Base-by-base conservation (phyloP, 30 jellyfish, hydroid and myxozoan genomes). In the Pseudorhiza aurosa region DNA sequence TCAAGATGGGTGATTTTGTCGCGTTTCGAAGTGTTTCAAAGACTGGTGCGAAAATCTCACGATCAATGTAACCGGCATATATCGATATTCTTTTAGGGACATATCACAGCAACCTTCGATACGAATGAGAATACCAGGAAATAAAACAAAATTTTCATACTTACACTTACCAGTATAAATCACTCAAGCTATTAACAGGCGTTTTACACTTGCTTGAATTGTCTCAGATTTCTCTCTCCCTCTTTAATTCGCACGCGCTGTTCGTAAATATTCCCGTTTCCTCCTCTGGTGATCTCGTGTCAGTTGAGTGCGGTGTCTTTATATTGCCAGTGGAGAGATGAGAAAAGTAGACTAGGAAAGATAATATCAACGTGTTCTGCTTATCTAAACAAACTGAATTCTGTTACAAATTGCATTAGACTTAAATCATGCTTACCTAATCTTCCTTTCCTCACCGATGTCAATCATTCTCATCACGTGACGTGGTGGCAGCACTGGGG, bases 371-470 rank as follows among this genome's bases (percentile, higher is more conserved):
- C 43, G 62, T 36, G 40, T 7, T 58, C 85, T 11, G 47, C 53
- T 71, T 51, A 27, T 22, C 50, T 9, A 30, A 40, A 37, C 56
- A 24, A 55, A 53, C 72, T 71, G 85, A 43, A 45, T 71, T 71
- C 85, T 44, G 72, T 45, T 71, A 72, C 85, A 71, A 45, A 45
- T 71, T 71, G 85, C 85, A 71, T 71, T 71, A 71, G 72, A 17
- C 51, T 53, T 71, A n/a, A 71, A 71, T 26, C 85, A 71, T 47
- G 53, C 17, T 33, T 4, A 33, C 18, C 72, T 71, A 71, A 71
- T 71, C 85, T 53, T 36, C 55, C 72, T 71, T 71, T 71, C 85
- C 85, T 71, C 35, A 39, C 85, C 85, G 85, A 71, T 63, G 47
- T 71, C 85, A 71, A 47, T 71, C 85, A 71, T 21, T 15, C n/a